Evolutionary conservation across 2,888 invertebrate species (phyloP).

Genomic region (Nemapogon koenigi): DNA sequence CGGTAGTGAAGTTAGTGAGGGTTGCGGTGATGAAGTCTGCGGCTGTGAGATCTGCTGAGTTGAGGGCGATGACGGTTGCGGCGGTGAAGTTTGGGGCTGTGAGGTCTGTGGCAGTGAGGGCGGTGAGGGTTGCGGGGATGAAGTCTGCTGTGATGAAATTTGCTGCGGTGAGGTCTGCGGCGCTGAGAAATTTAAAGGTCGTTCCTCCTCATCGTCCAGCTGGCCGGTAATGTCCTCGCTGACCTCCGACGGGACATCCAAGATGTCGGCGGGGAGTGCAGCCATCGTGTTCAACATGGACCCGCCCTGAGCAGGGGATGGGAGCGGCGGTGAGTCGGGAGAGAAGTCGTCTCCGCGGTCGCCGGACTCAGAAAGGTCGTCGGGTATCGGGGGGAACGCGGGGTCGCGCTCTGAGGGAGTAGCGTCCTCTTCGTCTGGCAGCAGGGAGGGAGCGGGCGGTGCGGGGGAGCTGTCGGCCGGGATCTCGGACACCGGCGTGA

Average conservation of each 20-base stretch:
- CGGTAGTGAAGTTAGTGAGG: no score
- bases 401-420: constrained; percentile 45
- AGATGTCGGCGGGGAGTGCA: constrained; percentile 42
- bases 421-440: constrained; percentile 50
- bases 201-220: constrained; percentile 21
- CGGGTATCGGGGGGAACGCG: constrained; percentile 53
- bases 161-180: constrained; percentile 16
- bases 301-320: constrained; percentile 26
- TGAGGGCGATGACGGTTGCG: not conserved
- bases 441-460: not conserved
- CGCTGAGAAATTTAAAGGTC: constrained; percentile 19
- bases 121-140: not conserved
- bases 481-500: constrained; percentile 61
- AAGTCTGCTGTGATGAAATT: constrained; percentile 1
- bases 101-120: constrained; percentile 11
- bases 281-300: constrained; percentile 44
- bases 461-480: constrained; percentile 25
- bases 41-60: not conserved
- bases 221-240: constrained; percentile 32
- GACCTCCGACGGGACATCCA: constrained; percentile 32
- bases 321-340: constrained; percentile 37
- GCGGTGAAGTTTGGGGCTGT: not conserved
- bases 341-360: constrained; percentile 49
- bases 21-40: no score
- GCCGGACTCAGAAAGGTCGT: constrained; percentile 43